Base-by-base conservation (phyloP, 92 coral and sea anemone genomes). In the Anthopleura xanthogrammica region DNA sequence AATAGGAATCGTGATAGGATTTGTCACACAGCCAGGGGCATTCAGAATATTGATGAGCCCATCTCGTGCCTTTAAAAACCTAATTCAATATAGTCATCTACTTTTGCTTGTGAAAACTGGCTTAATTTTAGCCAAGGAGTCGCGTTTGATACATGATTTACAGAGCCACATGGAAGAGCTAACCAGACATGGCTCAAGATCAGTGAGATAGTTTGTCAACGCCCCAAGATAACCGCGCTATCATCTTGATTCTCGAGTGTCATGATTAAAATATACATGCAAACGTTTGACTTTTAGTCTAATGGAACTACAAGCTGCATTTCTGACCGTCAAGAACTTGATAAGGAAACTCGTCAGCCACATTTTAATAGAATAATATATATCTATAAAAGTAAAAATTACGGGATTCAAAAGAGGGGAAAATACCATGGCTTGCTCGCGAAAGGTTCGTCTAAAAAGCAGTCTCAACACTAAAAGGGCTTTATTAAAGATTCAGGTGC, bases 181-280 rank as follows among this genome's bases (percentile, higher is more conserved):
- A 6, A 29, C 42, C 29, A 1, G 41, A 1, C 1, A 23, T 13
- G 74, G 7, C 16, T 68, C 40, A 14, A 68, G 41, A 68, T 68
- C 42, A 68, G 74, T 3, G 42, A 68, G 74, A 68, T 68, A 68
- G 74, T 68, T 68, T 36, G 74, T 68, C 74, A 68, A 36, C 74
- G 43, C 74, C 16, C 19, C 42, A 14, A 23, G 74, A 68, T 68
- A 68, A 12, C 70, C 41, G 17, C 42, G 17, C 11, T 68, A 68
- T 68, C 74, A 68, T 68, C 74, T 68, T 29, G 74, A 36, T 68
- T 68, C 24, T 68, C 36, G 17, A 68, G 74, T 24, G 74, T 7
- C 70, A 60, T 60, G 29, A 68, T 68, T 36, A 68, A 68, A 68
- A 68, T 23, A 23, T 68, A 68, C 74, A 68, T 36, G 74, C 16